Percentiles rank a stretch among this genome's conserved stretches.
phyloP scores from a whole-genome alignment of 2,113 vertebrate species.

The Nymphicus hollandicus region DNA sequence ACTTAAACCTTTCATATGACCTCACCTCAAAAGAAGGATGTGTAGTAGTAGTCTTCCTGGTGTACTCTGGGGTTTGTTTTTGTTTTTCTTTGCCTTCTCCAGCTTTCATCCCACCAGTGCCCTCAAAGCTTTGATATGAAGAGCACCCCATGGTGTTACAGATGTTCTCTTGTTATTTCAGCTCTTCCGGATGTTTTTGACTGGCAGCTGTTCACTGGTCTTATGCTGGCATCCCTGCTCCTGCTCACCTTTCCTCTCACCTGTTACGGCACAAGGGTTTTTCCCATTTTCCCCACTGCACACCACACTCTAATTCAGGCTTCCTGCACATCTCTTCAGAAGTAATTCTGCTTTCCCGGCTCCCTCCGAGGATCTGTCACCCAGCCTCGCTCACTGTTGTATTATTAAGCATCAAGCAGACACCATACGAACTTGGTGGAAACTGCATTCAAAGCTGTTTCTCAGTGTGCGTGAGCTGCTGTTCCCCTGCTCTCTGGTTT shows the following conservation, averaged over 20 bases:
- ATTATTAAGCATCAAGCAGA: neutral
- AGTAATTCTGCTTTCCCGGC: neutral
- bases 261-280: neutral
- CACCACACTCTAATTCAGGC: neutral
- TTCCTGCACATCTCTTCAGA: neutral
- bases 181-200: neutral
- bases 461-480: neutral
- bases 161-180: neutral
- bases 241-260: neutral
- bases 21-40: neutral
- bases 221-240: neutral
- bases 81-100: neutral
- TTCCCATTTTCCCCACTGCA: neutral
- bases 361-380: neutral
- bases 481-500: neutral
- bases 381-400: neutral
- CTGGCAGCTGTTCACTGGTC: neutral
- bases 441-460: neutral
- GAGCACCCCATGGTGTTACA: neutral
- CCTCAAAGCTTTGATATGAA: slow-evolving; percentile 8
- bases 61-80: neutral
- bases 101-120: neutral
- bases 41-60: neutral
- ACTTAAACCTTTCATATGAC: neutral
- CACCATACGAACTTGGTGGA: neutral